These are phyloP conservation scores for Tetragonisca angustula DNA, from an alignment of 2,888 invertebrate species.

Conservation along the genomic window DNA sequence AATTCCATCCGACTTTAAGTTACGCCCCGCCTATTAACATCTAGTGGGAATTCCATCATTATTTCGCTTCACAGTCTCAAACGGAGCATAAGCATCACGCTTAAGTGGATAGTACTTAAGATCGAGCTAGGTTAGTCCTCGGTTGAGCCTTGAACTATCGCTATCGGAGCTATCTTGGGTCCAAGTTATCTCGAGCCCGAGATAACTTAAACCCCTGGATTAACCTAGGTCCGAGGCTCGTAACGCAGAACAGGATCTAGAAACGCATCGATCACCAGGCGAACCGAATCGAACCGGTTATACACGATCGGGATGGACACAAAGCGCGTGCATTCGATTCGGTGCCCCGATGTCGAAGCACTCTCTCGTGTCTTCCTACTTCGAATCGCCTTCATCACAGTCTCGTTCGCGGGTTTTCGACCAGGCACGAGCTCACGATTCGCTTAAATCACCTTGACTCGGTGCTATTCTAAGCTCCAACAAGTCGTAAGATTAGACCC, in stretches of 20 bases:
- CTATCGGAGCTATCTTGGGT: constrained; percentile 36
- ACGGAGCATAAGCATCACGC: not conserved
- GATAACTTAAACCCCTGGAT: constrained; percentile 37
- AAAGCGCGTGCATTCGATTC: constrained; percentile 22
- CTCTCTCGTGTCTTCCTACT: constrained; percentile 6
- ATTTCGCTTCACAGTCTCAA: not conserved
- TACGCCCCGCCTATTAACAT: not conserved
- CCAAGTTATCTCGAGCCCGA: constrained; percentile 29
- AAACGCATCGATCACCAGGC: constrained; percentile 44
- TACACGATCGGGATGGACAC: constrained; percentile 36
- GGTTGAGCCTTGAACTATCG: constrained; percentile 21
- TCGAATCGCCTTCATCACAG: constrained; percentile 17
- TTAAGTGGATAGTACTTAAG: not conserved
- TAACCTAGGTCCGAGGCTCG: constrained; percentile 47
- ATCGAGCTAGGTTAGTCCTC: constrained; percentile 7
- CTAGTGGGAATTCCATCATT: not conserved
- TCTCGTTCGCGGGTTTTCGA: constrained; percentile 6
- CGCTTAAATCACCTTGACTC: constrained; percentile 12
- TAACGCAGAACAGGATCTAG: constrained; percentile 53
- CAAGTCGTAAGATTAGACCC: constrained; percentile 16
- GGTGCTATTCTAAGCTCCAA: constrained; percentile 24
- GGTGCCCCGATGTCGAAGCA: constrained; percentile 1
- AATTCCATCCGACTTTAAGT: not conserved
- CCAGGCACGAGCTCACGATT: not conserved
- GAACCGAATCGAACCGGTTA: constrained; percentile 53